Percentiles rank a stretch among this genome's conserved stretches.
phyloP scores from a whole-genome alignment of 2,113 vertebrate genomes.

The Manacus vitellinus region DNA sequence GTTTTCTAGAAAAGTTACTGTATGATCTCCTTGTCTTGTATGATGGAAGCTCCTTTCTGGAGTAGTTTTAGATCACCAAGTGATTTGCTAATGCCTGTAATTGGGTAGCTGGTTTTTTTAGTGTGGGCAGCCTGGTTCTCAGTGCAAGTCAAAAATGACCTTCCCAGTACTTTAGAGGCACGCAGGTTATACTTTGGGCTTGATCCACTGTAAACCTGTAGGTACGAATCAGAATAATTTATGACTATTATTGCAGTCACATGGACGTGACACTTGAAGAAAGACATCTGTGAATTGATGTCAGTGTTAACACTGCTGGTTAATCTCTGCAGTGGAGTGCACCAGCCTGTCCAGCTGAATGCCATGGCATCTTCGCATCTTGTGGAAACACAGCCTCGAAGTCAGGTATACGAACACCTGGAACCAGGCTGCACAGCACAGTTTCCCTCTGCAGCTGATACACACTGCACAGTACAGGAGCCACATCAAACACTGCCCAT shows the following conservation, averaged over 20 bases:
- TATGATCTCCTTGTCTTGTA: neutral
- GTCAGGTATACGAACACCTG: accelerated
- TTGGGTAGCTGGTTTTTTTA: neutral
- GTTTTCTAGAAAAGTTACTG: neutral
- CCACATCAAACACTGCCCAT: neutral
- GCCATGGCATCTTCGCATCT: neutral
- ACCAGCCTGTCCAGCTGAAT: neutral
- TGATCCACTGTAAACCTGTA: neutral
- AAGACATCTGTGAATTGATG: neutral
- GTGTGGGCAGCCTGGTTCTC: neutral
- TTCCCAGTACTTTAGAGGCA: neutral
- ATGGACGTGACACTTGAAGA: neutral
- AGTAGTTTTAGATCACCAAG: neutral
- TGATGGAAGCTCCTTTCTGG: neutral
- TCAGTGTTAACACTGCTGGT: neutral
- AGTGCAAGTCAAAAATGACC: neutral
- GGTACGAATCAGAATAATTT: neutral
- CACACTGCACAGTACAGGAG: neutral
- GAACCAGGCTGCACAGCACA: neutral
- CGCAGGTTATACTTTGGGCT: neutral
- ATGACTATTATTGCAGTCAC: neutral
- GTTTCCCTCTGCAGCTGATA: neutral
- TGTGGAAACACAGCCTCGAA: neutral
- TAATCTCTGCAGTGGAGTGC: neutral
- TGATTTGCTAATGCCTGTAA: neutral